Percentiles rank a stretch among this genome's conserved stretches.
Conservation (phyloP, 2,797 vertebrate species). For the Acomys russatus region DNA sequence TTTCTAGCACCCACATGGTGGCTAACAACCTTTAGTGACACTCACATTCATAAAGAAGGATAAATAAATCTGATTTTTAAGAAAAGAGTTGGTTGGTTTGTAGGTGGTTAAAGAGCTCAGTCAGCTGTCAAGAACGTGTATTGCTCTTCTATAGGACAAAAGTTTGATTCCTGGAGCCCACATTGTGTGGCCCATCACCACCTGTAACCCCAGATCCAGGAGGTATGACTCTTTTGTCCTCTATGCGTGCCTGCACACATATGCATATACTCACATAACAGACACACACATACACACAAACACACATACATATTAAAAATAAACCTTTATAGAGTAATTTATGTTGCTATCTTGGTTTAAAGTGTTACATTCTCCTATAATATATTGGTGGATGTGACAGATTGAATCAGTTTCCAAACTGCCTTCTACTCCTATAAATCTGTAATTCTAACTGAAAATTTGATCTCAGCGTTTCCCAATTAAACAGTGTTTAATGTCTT, state of each 20-base stretch:
- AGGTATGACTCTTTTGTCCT: background rate
- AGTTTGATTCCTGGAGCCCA: background rate
- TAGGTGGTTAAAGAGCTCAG: background rate
- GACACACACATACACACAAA: background rate
- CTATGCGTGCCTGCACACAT: background rate
- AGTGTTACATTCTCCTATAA: slow-evolving; percentile 8
- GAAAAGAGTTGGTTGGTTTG: background rate
- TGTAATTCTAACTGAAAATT: slow-evolving; percentile 49
- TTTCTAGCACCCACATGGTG: background rate
- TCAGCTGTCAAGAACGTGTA: background rate
- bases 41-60: background rate
- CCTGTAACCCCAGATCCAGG: background rate
- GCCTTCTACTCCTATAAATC: slow-evolving; percentile 36
- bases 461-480: background rate
- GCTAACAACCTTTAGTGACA: background rate
- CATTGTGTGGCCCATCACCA: background rate
- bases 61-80: background rate
- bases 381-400: background rate
- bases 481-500: background rate
- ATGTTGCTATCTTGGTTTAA: background rate
- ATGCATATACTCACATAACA: background rate
- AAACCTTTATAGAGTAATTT: background rate
- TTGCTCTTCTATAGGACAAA: background rate
- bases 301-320: background rate
- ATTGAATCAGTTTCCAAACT: background rate